Percentiles rank a stretch among this genome's conserved stretches.
phyloP scores from a whole-genome alignment of 2,113 vertebrate genomes.

The Psilopogon haemacephalus region DNA sequence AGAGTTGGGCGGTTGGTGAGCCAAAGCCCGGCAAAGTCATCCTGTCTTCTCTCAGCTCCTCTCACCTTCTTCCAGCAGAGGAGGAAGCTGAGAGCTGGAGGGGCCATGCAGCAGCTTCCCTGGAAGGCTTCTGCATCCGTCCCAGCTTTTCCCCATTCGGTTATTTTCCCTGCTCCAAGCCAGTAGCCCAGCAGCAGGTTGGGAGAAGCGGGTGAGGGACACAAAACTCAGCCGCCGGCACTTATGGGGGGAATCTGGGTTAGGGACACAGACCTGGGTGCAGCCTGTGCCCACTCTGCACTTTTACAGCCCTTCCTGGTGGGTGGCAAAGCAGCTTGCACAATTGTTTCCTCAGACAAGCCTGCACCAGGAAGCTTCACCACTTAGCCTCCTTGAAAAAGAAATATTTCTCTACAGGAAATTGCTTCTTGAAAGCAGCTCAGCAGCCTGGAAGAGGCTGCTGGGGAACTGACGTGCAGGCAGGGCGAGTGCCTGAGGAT shows the following conservation, averaged over 20 bases:
- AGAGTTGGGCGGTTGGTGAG: neutral
- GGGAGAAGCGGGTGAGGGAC: neutral
- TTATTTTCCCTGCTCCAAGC: neutral
- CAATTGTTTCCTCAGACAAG: slow-evolving; percentile 9
- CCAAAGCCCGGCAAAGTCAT: neutral
- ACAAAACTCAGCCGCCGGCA: neutral
- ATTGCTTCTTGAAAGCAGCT: slow-evolving; percentile 27
- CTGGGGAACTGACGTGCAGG: neutral
- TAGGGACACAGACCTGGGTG: neutral
- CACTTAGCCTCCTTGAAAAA: slow-evolving; percentile 7
- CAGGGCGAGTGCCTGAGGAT: rapidly evolving
- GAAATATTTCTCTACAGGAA: slow-evolving; percentile 43
- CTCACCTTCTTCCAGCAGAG: neutral
- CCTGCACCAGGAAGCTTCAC: neutral
- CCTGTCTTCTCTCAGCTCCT: neutral
- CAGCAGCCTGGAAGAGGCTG: neutral
- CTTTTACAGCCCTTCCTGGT: neutral
- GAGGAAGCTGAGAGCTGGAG: neutral
- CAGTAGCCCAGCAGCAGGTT: neutral
- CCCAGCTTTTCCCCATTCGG: rapidly evolving
- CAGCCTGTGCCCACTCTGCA: neutral
- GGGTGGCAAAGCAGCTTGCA: neutral
- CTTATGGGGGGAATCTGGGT: rapidly evolving
- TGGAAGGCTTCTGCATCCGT: neutral
- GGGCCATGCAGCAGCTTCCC: neutral